phyloP scores from a whole-genome alignment of 2,888 invertebrate genomes.

The Eulithis prunata region DNA sequence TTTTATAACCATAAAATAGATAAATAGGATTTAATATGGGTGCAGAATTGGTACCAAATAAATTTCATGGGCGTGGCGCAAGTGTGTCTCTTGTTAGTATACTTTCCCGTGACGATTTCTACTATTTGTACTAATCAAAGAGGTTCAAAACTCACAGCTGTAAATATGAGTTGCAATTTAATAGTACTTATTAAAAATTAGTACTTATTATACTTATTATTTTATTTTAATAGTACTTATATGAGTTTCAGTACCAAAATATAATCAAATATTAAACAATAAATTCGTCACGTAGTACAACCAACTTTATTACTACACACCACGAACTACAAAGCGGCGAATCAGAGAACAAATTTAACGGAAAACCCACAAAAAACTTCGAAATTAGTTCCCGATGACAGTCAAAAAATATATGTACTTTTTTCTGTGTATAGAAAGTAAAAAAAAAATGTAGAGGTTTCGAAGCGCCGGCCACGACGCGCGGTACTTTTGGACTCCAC shows the following conservation, averaged over 20 bases:
- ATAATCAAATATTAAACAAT: constrained; percentile 4
- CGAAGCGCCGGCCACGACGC: constrained; percentile 74
- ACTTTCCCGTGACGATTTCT: constrained; percentile 71
- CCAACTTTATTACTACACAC: constrained; percentile 9
- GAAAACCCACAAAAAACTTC: constrained; percentile 78
- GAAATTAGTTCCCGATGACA: constrained; percentile 85
- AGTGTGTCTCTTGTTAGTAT: constrained; percentile 72
- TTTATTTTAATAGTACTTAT: too few species aligned
- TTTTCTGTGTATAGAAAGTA: constrained; percentile 55
- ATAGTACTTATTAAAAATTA: too few species aligned
- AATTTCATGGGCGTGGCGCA: constrained; percentile 71
- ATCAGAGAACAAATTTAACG: constrained; percentile 76
- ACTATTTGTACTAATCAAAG: neutral
- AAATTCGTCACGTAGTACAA: constrained; percentile 22
- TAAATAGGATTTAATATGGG: constrained; percentile 47
- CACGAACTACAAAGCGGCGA: constrained; percentile 53
- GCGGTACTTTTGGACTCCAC: constrained; percentile 75
- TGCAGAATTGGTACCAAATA: constrained; percentile 42
- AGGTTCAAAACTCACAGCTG: too few species aligned
- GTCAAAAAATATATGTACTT: constrained; percentile 81
- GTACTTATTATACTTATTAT: too few species aligned
- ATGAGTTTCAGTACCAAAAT: too few species aligned
- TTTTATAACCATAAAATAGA: constrained; percentile 47
- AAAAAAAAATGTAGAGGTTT: constrained; percentile 43
- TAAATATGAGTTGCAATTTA: too few species aligned